Evolutionary conservation across 2,888 invertebrate species (phyloP).

Genomic region (Brassicogethes aeneus): DNA sequence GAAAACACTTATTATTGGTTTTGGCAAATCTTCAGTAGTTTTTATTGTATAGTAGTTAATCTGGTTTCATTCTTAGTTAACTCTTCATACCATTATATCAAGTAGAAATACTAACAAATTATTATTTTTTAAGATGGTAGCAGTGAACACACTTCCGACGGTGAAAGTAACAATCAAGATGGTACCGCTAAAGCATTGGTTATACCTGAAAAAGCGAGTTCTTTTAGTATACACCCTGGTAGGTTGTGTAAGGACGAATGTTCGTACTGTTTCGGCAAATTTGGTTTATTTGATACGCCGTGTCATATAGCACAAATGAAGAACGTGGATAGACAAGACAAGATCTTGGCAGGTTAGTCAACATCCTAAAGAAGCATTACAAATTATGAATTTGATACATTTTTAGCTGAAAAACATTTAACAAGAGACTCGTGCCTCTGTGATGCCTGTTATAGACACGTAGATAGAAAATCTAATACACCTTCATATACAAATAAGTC

Average conservation of each 20-base stretch:
- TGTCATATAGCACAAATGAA: conserved; percentile 84
- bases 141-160: conserved; percentile 40
- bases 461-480: conserved; percentile 71
- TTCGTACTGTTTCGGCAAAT: conserved; percentile 80
- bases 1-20: no score
- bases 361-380: no score
- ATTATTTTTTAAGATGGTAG: conserved; percentile 39
- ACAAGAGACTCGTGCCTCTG: conserved; percentile 79
- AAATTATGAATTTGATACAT: not conserved
- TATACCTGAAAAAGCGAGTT: conserved; percentile 81
- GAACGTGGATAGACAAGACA: conserved; percentile 69
- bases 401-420: conserved; percentile 66
- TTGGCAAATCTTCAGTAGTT: no score
- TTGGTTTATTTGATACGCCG: conserved; percentile 77
- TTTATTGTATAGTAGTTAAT: no score
- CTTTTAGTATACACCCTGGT: conserved; percentile 78
- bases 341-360: conserved; percentile 65
- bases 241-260: conserved; percentile 77
- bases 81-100: no score
- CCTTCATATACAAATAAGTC: conserved; percentile 54
- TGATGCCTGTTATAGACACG: conserved; percentile 79
- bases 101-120: no score
- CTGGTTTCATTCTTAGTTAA: no score
- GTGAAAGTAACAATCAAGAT: conserved; percentile 37
- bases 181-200: conserved; percentile 56